Evolutionary conservation across 2,113 vertebrate genomes (phyloP).

Genomic region (Talpa occidentalis): DNA sequence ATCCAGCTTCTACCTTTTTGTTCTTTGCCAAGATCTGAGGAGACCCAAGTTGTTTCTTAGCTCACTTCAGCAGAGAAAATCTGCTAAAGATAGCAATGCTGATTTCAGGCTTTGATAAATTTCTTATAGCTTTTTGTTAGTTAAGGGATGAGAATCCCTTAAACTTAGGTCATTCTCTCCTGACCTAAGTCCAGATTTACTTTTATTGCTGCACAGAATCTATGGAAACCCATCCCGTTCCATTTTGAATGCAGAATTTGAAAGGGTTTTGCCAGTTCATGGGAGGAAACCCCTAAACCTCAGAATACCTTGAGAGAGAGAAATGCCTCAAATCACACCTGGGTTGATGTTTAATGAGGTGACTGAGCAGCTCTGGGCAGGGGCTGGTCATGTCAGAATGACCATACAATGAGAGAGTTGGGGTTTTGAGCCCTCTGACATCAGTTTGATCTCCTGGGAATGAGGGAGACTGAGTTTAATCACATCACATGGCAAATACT

Average conservation of each 20-base stretch:
- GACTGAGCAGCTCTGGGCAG: neutral
- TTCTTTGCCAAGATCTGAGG: neutral
- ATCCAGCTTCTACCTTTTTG: neutral
- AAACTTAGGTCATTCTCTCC: neutral
- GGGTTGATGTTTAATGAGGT: neutral
- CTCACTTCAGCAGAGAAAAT: neutral
- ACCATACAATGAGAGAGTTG: neutral
- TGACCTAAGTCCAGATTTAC: neutral
- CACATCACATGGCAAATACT: neutral
- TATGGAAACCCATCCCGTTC: neutral
- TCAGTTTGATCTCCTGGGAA: neutral
- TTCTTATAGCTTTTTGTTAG: neutral
- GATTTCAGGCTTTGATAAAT: neutral
- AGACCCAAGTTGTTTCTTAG: neutral
- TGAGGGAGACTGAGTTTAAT: neutral
- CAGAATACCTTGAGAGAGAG: neutral
- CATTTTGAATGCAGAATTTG: neutral
- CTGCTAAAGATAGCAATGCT: neutral
- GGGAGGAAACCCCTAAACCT: neutral
- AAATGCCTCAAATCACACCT: neutral
- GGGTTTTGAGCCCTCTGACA: neutral
- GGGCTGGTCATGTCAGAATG: neutral
- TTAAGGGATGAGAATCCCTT: neutral
- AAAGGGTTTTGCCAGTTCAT: neutral
- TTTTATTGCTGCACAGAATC: conserved; percentile 1